Percentiles rank a stretch among this genome's conserved stretches.
Evolutionary conservation across 2,797 vertebrate species (phyloP).

Genomic region (Lepilemur ruficaudatus): DNA sequence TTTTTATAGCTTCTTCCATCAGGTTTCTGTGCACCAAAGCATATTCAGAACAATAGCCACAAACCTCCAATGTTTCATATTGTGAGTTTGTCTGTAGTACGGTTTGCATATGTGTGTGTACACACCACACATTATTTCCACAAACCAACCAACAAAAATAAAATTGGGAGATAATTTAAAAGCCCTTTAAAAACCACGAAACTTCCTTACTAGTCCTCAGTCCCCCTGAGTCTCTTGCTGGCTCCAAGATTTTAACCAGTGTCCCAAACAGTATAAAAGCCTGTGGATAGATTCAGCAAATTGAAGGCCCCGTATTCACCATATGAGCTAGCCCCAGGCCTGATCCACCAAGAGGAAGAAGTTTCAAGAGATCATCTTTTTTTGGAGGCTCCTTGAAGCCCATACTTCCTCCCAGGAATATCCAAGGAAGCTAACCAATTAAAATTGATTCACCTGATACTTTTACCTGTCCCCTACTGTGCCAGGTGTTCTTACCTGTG

Average conservation of each 20-base stretch:
- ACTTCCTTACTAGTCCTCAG: neutral
- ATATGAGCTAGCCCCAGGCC: neutral
- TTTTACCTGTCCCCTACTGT: neutral
- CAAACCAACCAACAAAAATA: neutral
- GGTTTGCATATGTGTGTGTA: neutral
- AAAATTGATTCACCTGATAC: neutral
- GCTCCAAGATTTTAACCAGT: neutral
- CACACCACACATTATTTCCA: neutral
- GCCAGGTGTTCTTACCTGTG: neutral
- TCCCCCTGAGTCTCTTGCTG: neutral
- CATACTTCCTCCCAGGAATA: neutral
- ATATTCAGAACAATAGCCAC: conserved; percentile 7
- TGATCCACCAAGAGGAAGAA: neutral
- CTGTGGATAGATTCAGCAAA: neutral
- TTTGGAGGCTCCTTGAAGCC: neutral
- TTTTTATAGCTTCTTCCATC: neutral
- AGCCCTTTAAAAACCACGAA: neutral
- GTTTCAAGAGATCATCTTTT: neutral
- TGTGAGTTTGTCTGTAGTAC: neutral
- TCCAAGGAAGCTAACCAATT: neutral
- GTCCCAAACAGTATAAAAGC: neutral
- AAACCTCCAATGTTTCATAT: neutral
- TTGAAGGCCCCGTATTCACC: neutral
- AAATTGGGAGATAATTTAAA: neutral
- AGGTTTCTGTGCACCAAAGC: neutral